Evolutionary conservation across 2,888 invertebrate species (phyloP).

Genomic region (Nemurella pictetii): DNA sequence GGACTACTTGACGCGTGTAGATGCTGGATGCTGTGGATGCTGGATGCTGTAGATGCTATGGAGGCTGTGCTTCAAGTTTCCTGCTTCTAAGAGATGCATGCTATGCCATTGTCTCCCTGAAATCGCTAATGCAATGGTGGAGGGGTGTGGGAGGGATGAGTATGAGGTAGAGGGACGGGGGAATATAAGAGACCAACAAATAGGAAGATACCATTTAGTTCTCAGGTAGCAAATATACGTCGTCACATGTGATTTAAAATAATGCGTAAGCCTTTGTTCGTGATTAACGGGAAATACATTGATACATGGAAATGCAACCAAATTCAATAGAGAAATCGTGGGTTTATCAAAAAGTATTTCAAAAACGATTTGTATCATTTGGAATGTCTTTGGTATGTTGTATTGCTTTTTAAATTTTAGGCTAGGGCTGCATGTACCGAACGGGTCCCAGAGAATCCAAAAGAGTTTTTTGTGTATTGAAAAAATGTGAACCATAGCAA

Average conservation of each 20-base stretch:
- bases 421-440: no score
- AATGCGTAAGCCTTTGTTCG: background rate
- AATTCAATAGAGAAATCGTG: background rate
- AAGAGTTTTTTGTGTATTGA: background rate
- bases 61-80: background rate
- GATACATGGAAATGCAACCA: background rate
- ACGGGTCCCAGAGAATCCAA: no score
- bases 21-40: no score
- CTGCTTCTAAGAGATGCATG: background rate
- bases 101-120: background rate
- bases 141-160: no score
- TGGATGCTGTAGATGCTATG: background rate
- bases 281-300: background rate
- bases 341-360: background rate
- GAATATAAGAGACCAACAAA: background rate
- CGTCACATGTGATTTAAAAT: background rate
- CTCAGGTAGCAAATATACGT: background rate
- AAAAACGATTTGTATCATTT: background rate
- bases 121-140: background rate
- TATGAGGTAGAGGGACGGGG: background rate
- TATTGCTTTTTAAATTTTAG: no score
- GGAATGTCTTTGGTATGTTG: background rate
- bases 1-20: no score
- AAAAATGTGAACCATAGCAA: background rate
- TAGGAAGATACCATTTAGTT: background rate